Evolutionary conservation across 2,888 invertebrate genomes (phyloP).

Genomic region (Eulithis prunata): DNA sequence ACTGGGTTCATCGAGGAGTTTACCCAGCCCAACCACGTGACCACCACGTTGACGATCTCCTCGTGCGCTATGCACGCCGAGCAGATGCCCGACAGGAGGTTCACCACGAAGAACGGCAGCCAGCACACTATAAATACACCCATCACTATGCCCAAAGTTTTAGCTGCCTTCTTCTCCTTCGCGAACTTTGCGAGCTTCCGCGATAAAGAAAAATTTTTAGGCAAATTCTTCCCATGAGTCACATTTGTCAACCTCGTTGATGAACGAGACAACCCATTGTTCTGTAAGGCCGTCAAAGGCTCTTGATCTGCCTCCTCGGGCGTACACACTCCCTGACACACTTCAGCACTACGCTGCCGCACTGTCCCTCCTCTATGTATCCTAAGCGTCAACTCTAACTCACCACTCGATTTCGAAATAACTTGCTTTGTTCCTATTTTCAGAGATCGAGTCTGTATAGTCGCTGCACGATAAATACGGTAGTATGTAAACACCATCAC

Average conservation of each 20-base stretch:
- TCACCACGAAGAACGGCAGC: conserved; percentile 98
- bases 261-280: conserved; percentile 89
- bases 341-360: conserved; percentile 82
- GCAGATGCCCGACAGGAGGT: conserved; percentile 95
- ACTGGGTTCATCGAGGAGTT: conserved; percentile 98
- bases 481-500: conserved; percentile 99
- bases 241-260: conserved; percentile 87
- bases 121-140: conserved; percentile 98
- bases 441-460: conserved; percentile 94
- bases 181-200: conserved; percentile 97
- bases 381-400: conserved; percentile 93
- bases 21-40: conserved; percentile 98
- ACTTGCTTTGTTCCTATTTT: conserved; percentile 96
- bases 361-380: conserved; percentile 96
- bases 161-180: conserved; percentile 98
- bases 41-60: conserved; percentile 93
- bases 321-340: conserved; percentile 84
- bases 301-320: conserved; percentile 89
- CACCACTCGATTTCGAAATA: conserved; percentile 90
- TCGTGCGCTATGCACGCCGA: conserved; percentile 94
- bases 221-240: conserved; percentile 86
- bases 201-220: conserved; percentile 96
- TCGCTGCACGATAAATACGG: conserved; percentile 97
- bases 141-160: conserved; percentile 98
- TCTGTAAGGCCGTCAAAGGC: conserved; percentile 90